These are phyloP conservation scores for Lasaia peninsularis DNA, from an alignment of 1,140 invertebrate genomes.

Conservation along the genomic window DNA sequence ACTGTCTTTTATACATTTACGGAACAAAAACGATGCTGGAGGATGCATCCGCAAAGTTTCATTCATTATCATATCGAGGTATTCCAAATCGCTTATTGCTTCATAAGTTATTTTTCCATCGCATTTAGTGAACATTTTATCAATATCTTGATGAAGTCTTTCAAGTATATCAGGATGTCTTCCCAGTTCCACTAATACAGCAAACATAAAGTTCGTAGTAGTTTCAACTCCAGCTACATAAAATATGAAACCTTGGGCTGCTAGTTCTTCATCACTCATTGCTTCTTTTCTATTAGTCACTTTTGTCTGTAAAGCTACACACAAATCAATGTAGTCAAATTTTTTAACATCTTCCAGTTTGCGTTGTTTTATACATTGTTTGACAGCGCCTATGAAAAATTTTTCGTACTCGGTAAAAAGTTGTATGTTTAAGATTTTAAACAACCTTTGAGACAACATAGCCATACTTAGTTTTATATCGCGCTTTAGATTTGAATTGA, in stretches of 20 bases:
- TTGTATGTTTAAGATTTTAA: slow-evolving; percentile 25
- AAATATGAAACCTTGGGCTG: slow-evolving; percentile 64
- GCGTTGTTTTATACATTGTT: slow-evolving; percentile 33
- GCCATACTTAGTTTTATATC: slow-evolving; percentile 31
- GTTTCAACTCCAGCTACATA: slow-evolving; percentile 80
- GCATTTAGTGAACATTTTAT: slow-evolving; percentile 50
- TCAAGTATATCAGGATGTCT: slow-evolving; percentile 75
- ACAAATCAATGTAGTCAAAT: slow-evolving; percentile 46
- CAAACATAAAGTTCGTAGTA: slow-evolving; percentile 75
- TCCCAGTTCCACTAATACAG: slow-evolving; percentile 70
- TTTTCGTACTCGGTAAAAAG: slow-evolving; percentile 36
- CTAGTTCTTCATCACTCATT: slow-evolving; percentile 43
- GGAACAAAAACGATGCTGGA: slow-evolving; percentile 33
- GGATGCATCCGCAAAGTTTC: slow-evolving; percentile 74
- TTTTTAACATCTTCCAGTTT: slow-evolving; percentile 30
- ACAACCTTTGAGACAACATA: slow-evolving; percentile 15
- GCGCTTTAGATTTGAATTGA: slow-evolving; percentile 18
- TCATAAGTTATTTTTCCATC: slow-evolving; percentile 51
- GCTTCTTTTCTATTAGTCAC: slow-evolving; percentile 30
- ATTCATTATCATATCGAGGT: slow-evolving; percentile 53
- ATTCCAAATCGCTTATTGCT: slow-evolving; percentile 45
- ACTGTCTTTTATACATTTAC: slow-evolving; percentile 32
- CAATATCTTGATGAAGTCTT: slow-evolving; percentile 78
- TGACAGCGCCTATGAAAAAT: slow-evolving; percentile 42
- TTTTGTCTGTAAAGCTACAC: slow-evolving; percentile 36